Base-by-base conservation (phyloP, 2,113 vertebrate genomes). In the Butastur rufipennis region DNA sequence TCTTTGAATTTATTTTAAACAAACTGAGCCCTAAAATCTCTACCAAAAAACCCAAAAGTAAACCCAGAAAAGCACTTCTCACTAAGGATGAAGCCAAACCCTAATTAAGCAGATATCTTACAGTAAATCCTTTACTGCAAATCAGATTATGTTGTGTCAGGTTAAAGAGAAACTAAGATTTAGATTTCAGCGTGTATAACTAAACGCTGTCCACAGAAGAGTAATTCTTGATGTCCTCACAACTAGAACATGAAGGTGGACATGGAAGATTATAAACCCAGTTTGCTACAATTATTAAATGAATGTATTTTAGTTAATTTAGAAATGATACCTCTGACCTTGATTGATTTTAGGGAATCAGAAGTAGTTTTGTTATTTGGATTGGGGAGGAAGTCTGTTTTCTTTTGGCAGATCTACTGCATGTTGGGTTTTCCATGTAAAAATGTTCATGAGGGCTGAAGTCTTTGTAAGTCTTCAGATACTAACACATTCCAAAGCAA, bases 141-240 rank as follows among this genome's bases (percentile, higher is more conserved):
- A 91, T 91, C 87, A 92, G 91, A 90, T 95, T 62, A 66, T 27
- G 50, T 52, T 88, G 11, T 82, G 67, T 91, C 53, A 73, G 65
- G 40, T 95, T 95, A 97, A 93, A 89, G 62, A 71, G 68, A 92
- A 96, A 62, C 45, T 36, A 68, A 47, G 36, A 71, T 92, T 75
- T 63, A 53, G 52, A 48, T 84, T 66, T n/a, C 53, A 55, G n/a
- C 2, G 0, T 32, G 27, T 72, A 21, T 67, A 63, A 67, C 40
- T 50, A 74, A 87, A 31, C 40, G 50, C 67, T 67, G 32, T 47
- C 34, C 73, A n/a, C 23, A 23, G 81, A 59, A 61, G 48, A 85
- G 34, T 65, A 75, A 40, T 52, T 66, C 20, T 40, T 86, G 45
- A 17, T 53, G 27, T 62, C 38, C 38, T 90, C 58, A 47, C 40